Conservation (phyloP, 23 tunicate species). For the Phallusia fumigata region DNA sequence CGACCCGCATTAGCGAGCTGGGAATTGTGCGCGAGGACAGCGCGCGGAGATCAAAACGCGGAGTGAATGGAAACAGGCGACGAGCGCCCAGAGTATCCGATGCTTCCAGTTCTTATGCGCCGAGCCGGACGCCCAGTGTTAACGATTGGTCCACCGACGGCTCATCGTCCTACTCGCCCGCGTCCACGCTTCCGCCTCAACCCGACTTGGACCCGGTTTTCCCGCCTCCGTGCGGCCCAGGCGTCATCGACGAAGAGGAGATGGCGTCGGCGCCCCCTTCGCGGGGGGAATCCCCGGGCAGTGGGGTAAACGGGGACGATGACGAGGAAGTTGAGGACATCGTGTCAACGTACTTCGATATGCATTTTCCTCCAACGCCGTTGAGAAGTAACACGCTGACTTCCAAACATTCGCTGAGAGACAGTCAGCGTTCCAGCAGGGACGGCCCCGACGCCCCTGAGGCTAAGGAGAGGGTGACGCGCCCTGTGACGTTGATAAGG, state of each 20-base stretch:
- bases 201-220: not conserved
- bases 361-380: conserved; percentile 42
- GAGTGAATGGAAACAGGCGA: not conserved
- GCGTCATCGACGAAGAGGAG: not conserved
- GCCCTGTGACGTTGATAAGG: conserved; percentile 4
- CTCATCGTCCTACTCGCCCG: not conserved
- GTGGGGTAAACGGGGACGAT: conserved; percentile 5
- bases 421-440: not conserved
- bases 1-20: not conserved
- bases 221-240: not conserved
- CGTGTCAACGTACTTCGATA: conserved; percentile 39
- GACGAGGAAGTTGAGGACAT: conserved; percentile 26
- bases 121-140: not conserved
- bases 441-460: not conserved
- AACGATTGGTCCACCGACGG: not conserved
- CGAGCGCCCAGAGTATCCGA: not conserved
- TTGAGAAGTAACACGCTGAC: conserved; percentile 1
- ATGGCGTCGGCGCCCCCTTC: not conserved
- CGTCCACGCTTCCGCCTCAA: not conserved
- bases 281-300: not conserved
- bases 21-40: conserved; percentile 20
- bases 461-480: not conserved
- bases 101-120: conserved; percentile 7
- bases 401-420: not conserved
- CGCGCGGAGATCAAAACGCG: conserved; percentile 14